Evolutionary conservation across 2,888 invertebrate species (phyloP), one percentile per base, ranked within the genome.

Genomic region (Cantharis rufa): DNA sequence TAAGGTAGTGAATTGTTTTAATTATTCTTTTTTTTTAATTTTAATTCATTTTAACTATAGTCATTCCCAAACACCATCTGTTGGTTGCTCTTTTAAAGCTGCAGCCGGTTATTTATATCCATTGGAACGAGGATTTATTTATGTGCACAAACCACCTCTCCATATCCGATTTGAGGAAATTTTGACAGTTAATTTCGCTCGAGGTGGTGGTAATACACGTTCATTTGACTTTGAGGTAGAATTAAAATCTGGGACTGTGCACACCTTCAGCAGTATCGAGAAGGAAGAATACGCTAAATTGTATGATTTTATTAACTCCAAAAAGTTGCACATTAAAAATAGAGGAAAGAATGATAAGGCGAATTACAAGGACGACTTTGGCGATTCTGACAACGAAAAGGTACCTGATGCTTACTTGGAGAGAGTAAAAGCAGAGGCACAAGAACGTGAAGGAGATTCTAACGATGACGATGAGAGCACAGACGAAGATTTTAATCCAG

Each of bases 161-260:
- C 98, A 99, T 85, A 97, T 99, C 78, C 93, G 98, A 10, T 99
- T 98, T 87, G 99, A 99, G 86, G 99, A 99, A 89, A 95, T 99
- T 21, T 92, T 93, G 0, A 94, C 94, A 0, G 98, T 98, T 10
- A 98, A 98, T 89, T 98, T 98, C 89, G 98, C 98, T 0, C 92
- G 98, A 84, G 95, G 97, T 78, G 97, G 98, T 18, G 98, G 98
- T 9, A 95, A 93, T 71, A 95, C 94, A 0, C 90, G 94, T 84
- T 96, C 96, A 0, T 97, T 97, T 85, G 97, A 97, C 88, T 96
- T 97, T 86, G 96, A 96, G 89, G 93, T 97, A 76, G 98, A 98
- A 85, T 90, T 98, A 10, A 98, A 97, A 84, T 93, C 93, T 11
- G 96, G 97, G 78, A 92, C 93, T 0, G 91, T 95, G 0, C 96